phyloP scores from a whole-genome alignment of 2,888 invertebrate genomes.

The Brachyptera putata region DNA sequence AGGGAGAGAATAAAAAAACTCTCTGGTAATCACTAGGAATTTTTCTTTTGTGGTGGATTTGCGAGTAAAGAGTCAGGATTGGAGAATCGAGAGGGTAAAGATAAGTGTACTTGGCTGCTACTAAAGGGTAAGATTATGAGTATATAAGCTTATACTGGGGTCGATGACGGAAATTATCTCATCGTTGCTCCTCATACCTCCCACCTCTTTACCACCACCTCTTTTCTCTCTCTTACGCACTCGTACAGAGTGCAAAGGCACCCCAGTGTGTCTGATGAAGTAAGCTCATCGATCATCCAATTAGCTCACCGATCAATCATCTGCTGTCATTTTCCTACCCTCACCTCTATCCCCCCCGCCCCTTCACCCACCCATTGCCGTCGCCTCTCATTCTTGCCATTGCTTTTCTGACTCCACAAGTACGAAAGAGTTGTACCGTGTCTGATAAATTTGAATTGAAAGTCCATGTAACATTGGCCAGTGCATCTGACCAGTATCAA shows the following conservation, averaged over 20 bases:
- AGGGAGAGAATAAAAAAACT: conserved; percentile 1
- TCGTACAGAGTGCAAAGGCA: conserved; percentile 31
- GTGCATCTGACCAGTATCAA: too few species aligned
- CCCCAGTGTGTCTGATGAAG: conserved; percentile 34
- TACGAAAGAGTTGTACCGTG: neutral
- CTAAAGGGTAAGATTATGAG: conserved; percentile 22
- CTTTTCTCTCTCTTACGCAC: conserved; percentile 21
- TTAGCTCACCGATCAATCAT: conserved; percentile 73
- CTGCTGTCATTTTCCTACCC: conserved; percentile 29
- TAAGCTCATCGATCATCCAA: conserved; percentile 69
- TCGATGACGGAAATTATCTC: conserved; percentile 28
- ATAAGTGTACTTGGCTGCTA: conserved; percentile 19
- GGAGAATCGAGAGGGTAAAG: conserved; percentile 15
- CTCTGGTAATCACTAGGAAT: conserved; percentile 21
- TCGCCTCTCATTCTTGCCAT: conserved; percentile 7
- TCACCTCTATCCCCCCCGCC: conserved; percentile 15
- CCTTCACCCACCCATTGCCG: conserved; percentile 4
- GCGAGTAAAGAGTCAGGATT: neutral
- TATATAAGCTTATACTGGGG: conserved; percentile 14
- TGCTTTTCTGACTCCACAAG: conserved; percentile 22
- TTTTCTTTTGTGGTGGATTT: conserved; percentile 8
- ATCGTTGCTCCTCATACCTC: conserved; percentile 15
- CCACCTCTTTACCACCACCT: conserved; percentile 15
- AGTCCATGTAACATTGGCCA: too few species aligned
- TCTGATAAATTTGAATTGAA: too few species aligned